Conservation (phyloP, 1,140 invertebrate species). For the Oppia nitens region DNA sequence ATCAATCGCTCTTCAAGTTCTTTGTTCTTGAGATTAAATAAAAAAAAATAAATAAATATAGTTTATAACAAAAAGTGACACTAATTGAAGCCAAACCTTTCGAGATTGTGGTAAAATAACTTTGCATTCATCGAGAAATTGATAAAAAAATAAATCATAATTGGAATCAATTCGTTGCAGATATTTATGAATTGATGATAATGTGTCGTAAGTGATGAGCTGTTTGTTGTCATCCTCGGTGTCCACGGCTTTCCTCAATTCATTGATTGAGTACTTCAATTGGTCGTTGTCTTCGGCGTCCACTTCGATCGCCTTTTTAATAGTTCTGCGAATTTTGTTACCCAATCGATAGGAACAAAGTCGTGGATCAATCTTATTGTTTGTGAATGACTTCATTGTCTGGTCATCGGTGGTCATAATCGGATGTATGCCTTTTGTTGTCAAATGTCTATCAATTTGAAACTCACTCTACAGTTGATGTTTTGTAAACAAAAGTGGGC, state of each 20-base stretch:
- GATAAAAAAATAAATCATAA: conserved; percentile 3
- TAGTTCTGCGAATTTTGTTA: neutral
- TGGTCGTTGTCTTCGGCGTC: neutral
- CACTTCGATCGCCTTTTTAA: neutral
- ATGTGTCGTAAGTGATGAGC: neutral
- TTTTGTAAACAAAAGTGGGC: too few relatives aligned
- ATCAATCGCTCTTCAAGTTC: neutral
- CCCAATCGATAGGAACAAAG: neutral
- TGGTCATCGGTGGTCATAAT: too few relatives aligned
- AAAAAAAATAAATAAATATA: neutral
- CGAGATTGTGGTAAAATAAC: neutral
- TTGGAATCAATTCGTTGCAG: neutral
- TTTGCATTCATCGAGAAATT: neutral
- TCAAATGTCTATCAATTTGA: too few relatives aligned
- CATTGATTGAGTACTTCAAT: neutral
- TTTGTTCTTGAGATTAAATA: neutral
- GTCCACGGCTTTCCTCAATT: neutral
- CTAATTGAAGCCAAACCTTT: neutral
- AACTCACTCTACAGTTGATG: too few relatives aligned
- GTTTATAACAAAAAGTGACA: neutral
- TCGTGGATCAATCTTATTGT: neutral
- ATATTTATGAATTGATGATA: neutral
- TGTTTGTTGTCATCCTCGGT: conserved; percentile 1
- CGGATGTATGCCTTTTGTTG: too few relatives aligned
- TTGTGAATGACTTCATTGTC: neutral